Base-by-base conservation (phyloP, 2,888 invertebrate species). In the Metopia argyrocephala region DNA sequence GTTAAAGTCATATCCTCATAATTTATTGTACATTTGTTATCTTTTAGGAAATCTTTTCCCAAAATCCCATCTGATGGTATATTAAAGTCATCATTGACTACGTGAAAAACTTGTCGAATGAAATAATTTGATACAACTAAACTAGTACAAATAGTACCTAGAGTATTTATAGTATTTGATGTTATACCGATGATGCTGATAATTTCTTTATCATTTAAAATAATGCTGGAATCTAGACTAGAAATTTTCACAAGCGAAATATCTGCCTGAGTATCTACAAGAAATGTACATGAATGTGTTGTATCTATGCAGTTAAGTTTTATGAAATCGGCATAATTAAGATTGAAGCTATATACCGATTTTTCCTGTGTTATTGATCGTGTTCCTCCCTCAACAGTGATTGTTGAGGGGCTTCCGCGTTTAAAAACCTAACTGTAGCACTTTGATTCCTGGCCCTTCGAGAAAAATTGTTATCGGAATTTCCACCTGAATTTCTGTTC, bases 291-390 rank as follows among this genome's bases (percentile, higher is more conserved):
- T n/a, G 18, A 15, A 57, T 48, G n/a, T 12, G 48, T 15, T 15
- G 18, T 15, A 12, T 25, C 68, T 9, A 5, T 27, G 7, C 20
- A 45, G 1, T 5, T 15, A 45, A 68, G 6, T n/a, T 56, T 21
- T 3, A 56, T 56, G 27, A 68, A 68, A 15, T 66, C 66, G n/a
- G 66, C 31, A 23, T 54, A 54, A 23, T n/a, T n/a, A n/a, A n/a
- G n/a, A n/a, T n/a, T n/a, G n/a, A n/a, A n/a, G n/a, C n/a, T n/a
- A n/a, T n/a, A 46, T 7, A 25, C 15, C 27, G n/a, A n/a, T n/a
- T n/a, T n/a, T n/a, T 46, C 18, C 28, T 50, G 48, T 6, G n/a
- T n/a, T 28, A 38, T 12, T 18, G 5, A 27, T 48, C 20, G 23
- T 7, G 3, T 50, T n/a, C n/a, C n/a, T n/a, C n/a, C n/a, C n/a